phyloP scores from a whole-genome alignment of 2,888 invertebrate genomes.

The Archips xylosteana region DNA sequence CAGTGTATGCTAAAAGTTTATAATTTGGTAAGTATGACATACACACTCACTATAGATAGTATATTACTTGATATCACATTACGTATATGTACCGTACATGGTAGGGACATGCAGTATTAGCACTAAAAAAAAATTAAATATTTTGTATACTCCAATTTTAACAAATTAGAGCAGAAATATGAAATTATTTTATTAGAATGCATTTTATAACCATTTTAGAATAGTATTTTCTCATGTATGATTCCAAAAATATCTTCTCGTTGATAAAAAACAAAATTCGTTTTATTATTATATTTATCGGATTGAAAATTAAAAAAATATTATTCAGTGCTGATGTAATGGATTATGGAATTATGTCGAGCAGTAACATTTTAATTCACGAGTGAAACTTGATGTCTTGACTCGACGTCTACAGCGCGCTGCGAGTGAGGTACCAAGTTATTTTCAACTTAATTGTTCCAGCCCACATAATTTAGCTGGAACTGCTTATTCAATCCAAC shows the following conservation, averaged over 20 bases:
- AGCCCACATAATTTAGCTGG: not conserved
- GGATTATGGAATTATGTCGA: not conserved
- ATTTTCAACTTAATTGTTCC: constrained; percentile 2
- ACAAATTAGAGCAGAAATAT: too few species aligned
- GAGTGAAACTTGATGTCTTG: not conserved
- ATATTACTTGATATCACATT: too few species aligned
- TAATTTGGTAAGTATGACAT: too few species aligned
- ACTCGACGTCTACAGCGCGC: not conserved
- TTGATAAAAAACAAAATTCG: not conserved
- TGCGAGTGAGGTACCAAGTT: not conserved
- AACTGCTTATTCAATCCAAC: constrained; percentile 1
- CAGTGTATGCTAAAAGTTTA: not conserved
- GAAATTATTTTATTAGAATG: too few species aligned
- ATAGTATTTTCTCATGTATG: too few species aligned
- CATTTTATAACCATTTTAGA: too few species aligned
- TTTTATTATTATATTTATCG: not conserved
- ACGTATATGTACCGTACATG: too few species aligned
- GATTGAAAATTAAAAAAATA: not conserved
- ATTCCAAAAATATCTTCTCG: too few species aligned
- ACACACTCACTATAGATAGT: too few species aligned
- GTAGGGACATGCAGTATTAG: not conserved
- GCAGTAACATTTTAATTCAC: not conserved
- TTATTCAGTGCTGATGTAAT: not conserved
- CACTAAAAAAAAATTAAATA: too few species aligned
- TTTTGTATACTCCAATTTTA: too few species aligned